A percentile compares a stretch with the other conserved stretches of the same genome.
Conservation (phyloP, 1,140 invertebrate genomes). For the Zaprionus inermis region DNA sequence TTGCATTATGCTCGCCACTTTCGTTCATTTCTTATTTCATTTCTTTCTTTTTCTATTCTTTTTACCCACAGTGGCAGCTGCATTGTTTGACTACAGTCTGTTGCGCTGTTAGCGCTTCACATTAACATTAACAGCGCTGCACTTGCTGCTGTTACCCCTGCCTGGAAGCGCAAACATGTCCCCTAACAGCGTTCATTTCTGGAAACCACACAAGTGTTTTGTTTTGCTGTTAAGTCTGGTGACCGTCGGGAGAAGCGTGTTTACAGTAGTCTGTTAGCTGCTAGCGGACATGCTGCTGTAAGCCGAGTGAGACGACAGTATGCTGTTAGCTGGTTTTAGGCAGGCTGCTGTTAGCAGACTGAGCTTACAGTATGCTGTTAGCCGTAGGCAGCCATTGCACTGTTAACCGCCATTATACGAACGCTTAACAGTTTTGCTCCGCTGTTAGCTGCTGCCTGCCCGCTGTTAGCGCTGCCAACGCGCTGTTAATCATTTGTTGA, state of each 20-base stretch:
- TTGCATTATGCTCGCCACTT: conserved; percentile 61
- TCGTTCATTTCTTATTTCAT: conserved; percentile 28
- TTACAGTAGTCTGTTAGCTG: not conserved
- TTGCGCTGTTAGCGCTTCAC: not conserved
- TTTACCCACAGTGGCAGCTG: conserved; percentile 18
- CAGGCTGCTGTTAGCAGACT: no score
- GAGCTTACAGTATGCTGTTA: no score
- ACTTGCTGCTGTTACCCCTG: conserved; percentile 30
- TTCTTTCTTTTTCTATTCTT: not conserved
- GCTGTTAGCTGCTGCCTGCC: not conserved
- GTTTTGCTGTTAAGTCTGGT: not conserved
- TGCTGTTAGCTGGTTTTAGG: no score
- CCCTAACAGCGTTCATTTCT: conserved; percentile 66
- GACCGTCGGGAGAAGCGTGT: not conserved
- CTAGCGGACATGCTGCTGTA: not conserved
- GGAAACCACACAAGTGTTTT: conserved; percentile 11
- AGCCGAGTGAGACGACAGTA: no score
- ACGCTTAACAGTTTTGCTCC: not conserved
- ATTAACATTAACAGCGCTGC: not conserved
- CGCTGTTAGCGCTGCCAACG: not conserved
- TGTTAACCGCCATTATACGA: not conserved
- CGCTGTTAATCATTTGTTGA: not conserved
- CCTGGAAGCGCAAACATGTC: conserved; percentile 43
- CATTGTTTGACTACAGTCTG: not conserved
- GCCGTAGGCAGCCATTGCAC: no score